A percentile compares a stretch with the other conserved stretches of the same genome.
These are phyloP conservation scores for Aphelocoma californica DNA, from an alignment of 2,797 vertebrate genomes.

Conservation along the genomic window DNA sequence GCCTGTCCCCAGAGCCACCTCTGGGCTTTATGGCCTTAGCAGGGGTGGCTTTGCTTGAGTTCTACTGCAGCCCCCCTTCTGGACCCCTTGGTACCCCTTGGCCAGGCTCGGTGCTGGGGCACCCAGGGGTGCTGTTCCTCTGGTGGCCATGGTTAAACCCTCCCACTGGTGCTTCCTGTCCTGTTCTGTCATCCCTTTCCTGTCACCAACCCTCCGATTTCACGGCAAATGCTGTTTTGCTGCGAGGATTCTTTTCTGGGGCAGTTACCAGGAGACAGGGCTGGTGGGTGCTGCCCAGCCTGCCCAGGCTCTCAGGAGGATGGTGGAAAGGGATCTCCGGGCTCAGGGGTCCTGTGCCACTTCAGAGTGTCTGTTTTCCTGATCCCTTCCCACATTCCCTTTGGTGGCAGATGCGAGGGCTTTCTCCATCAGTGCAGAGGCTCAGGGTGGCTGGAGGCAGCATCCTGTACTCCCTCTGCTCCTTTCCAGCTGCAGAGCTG, in stretches of 20 bases:
- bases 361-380: neutral
- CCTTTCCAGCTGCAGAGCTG: neutral
- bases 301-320: neutral
- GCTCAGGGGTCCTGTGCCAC: neutral
- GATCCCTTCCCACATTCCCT: neutral
- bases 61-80: neutral
- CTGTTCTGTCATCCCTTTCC: neutral
- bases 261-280: neutral
- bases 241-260: neutral
- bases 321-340: rapidly evolving
- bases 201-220: neutral
- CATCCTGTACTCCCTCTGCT: rapidly evolving
- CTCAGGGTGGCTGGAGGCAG: neutral
- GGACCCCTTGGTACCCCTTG: neutral
- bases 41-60: neutral
- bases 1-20: neutral
- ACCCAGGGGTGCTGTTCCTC: neutral
- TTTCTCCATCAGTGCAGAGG: rapidly evolving
- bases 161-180: neutral
- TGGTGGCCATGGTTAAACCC: neutral
- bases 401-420: rapidly evolving
- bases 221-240: neutral
- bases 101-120: neutral
- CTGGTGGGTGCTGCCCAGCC: neutral
- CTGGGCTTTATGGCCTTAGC: neutral